These are phyloP conservation scores for Phalacrocorax brasilianus DNA, from an alignment of 2,113 vertebrate species.

Conservation along the genomic window DNA sequence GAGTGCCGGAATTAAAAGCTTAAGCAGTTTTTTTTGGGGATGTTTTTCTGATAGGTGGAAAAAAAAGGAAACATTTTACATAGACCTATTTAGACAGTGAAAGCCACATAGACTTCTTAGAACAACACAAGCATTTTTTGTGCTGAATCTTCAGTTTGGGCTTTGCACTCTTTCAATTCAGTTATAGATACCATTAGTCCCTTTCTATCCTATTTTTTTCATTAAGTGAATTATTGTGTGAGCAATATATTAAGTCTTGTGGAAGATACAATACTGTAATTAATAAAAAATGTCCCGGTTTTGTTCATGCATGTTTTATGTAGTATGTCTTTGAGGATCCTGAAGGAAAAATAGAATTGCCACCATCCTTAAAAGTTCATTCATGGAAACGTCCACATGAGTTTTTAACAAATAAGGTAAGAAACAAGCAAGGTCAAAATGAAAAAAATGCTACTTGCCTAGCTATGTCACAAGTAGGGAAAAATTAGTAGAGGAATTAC, in stretches of 20 bases:
- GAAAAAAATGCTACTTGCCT: neutral
- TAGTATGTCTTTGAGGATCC: conserved; percentile 89
- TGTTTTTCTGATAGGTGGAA: neutral
- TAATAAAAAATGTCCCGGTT: neutral
- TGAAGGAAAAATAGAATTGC: conserved; percentile 86
- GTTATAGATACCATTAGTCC: neutral
- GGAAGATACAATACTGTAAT: neutral
- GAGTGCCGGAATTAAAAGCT: neutral
- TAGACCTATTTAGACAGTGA: neutral
- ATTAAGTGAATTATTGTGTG: neutral
- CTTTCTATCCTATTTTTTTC: neutral
- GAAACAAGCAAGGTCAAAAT: neutral
- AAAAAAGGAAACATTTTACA: neutral
- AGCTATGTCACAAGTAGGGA: neutral
- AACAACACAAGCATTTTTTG: neutral
- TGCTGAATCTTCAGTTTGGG: neutral
- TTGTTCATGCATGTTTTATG: neutral
- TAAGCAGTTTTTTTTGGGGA: neutral
- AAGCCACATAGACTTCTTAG: neutral
- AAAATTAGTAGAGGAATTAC: neutral
- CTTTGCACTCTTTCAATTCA: neutral
- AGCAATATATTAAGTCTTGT: neutral
- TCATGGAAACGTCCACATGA: conserved; percentile 90
- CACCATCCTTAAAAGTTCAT: conserved; percentile 81
- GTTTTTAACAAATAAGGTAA: conserved; percentile 79